These are phyloP conservation scores for Aphelenchoides fujianensis DNA, from an alignment of 1,140 invertebrate genomes.

Conservation along the genomic window DNA sequence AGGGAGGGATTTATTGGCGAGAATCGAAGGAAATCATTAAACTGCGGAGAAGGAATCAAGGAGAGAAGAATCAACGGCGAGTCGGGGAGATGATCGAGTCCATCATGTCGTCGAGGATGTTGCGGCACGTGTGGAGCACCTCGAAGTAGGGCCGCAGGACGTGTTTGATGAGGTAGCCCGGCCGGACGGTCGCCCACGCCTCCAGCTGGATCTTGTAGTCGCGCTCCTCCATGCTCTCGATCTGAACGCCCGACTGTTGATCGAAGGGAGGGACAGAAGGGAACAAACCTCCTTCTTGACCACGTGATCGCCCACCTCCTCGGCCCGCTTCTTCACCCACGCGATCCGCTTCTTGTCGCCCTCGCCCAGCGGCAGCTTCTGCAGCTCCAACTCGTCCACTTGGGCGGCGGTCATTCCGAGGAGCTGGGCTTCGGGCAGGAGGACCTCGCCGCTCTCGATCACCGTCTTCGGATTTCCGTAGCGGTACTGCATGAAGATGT, in stretches of 20 bases:
- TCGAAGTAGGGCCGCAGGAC: background rate
- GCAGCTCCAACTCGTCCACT: background rate
- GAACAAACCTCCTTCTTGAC: background rate
- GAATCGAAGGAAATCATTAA: too few relatives aligned
- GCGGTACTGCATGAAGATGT: constrained; percentile 12
- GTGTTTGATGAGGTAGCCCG: background rate
- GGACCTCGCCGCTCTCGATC: background rate
- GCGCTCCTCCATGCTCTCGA: background rate
- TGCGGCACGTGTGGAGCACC: background rate
- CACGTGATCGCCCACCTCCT: background rate
- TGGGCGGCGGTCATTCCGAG: constrained; percentile 14
- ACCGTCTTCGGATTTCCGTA: constrained; percentile 8
- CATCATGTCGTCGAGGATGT: background rate
- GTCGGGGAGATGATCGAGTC: too few relatives aligned
- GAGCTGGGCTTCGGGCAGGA: background rate
- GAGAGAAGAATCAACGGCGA: too few relatives aligned
- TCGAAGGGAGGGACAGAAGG: too few relatives aligned
- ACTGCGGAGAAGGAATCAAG: too few relatives aligned
- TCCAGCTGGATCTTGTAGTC: background rate
- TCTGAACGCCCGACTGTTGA: too few relatives aligned
- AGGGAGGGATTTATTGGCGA: too few relatives aligned
- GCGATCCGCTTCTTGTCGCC: background rate
- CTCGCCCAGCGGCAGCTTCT: background rate
- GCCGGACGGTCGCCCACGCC: background rate
- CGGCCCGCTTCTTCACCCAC: background rate